Conservation (phyloP, 2,113 vertebrate species). For the Passer domesticus region DNA sequence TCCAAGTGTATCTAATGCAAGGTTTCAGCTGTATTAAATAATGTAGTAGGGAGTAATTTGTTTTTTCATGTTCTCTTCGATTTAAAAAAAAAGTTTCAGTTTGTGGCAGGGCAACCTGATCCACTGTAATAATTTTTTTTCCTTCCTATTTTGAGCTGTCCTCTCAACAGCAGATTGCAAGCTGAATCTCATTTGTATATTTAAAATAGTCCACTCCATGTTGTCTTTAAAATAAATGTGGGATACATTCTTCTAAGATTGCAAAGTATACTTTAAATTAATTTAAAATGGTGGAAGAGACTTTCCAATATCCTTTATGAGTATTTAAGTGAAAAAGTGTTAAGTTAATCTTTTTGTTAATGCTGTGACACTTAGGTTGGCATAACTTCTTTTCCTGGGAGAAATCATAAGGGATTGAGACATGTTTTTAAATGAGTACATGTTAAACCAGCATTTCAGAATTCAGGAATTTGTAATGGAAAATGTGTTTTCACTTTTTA, state of each 20-base stretch:
- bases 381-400: background rate
- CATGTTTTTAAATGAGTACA: background rate
- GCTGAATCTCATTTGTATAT: background rate
- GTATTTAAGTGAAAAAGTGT: background rate
- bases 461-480: background rate
- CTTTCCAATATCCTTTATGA: background rate
- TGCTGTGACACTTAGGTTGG: background rate
- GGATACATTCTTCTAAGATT: background rate
- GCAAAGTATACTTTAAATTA: background rate
- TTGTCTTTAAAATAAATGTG: background rate
- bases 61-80: background rate
- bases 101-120: background rate
- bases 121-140: background rate
- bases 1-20: background rate
- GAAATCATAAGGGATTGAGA: background rate
- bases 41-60: background rate
- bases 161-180: background rate
- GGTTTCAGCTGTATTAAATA: constrained; percentile 4
- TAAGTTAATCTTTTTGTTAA: background rate
- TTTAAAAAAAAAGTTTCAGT: background rate
- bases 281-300: background rate
- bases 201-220: background rate
- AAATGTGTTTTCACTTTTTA: background rate
- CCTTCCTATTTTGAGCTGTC: background rate
- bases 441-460: background rate